Evolutionary conservation across 92 coral and sea anemone species (phyloP).

Genomic region (Palythoa caribaeorum): DNA sequence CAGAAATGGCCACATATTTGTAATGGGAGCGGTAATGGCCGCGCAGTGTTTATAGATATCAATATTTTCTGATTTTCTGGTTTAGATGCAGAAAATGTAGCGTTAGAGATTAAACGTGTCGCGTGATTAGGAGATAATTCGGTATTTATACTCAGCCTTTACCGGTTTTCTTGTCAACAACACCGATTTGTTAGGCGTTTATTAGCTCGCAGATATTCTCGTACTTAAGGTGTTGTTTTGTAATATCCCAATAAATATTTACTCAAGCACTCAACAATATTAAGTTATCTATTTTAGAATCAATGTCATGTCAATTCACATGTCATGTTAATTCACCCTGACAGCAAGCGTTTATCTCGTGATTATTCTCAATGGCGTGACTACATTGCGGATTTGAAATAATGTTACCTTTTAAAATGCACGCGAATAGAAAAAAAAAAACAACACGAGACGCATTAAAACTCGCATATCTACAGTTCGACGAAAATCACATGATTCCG

Average conservation of each 20-base stretch:
- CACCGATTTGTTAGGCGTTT: background rate
- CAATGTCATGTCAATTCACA: conserved; percentile 25
- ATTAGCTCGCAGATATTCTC: conserved; percentile 20
- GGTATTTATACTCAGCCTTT: background rate
- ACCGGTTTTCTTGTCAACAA: conserved; percentile 19
- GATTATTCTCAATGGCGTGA: conserved; percentile 19
- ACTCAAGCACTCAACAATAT: background rate
- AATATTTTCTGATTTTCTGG: conserved; percentile 10
- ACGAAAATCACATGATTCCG: too few relatives aligned
- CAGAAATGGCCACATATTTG: conserved; percentile 86
- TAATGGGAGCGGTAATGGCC: conserved; percentile 80
- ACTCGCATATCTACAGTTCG: too few relatives aligned
- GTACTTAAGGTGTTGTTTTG: background rate
- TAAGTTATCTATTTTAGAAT: conserved; percentile 22
- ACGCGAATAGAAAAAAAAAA: background rate
- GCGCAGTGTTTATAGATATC: conserved; percentile 40
- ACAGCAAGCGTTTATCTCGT: background rate
- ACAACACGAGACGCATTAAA: too few relatives aligned
- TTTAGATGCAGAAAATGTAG: background rate
- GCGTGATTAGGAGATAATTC: background rate
- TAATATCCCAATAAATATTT: conserved; percentile 22
- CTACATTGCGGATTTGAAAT: background rate
- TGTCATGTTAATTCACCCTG: background rate
- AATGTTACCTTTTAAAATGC: background rate
- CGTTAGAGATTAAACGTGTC: background rate